These are phyloP conservation scores for Charadrius vociferus DNA, from an alignment of 2,113 vertebrate genomes.

Conservation along the genomic window DNA sequence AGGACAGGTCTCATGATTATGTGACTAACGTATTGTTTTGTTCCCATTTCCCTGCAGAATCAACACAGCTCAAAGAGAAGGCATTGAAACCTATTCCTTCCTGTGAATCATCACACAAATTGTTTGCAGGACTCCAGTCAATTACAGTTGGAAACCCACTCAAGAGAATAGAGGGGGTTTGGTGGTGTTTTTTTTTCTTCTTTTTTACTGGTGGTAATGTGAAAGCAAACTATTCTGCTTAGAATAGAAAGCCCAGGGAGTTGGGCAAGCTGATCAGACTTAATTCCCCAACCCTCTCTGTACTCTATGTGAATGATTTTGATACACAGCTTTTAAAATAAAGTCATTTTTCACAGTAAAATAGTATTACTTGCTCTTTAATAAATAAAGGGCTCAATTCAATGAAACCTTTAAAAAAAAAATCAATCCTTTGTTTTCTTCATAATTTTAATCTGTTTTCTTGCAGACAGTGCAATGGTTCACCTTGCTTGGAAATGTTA, in stretches of 20 bases:
- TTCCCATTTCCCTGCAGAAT: slow-evolving; percentile 6
- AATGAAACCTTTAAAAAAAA: not conserved
- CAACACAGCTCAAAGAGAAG: not conserved
- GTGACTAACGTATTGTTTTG: not conserved
- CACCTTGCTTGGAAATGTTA: rapidly evolving
- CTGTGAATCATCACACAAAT: slow-evolving; percentile 26
- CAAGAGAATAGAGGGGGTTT: not conserved
- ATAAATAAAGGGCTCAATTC: not conserved
- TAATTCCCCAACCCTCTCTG: not conserved
- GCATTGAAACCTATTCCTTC: slow-evolving; percentile 37
- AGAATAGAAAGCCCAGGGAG: not conserved
- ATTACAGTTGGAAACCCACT: not conserved
- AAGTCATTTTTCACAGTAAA: not conserved
- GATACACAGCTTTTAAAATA: not conserved
- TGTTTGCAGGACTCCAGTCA: not conserved
- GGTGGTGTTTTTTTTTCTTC: not conserved
- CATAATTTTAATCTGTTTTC: not conserved
- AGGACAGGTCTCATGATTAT: not conserved
- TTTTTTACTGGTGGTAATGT: not conserved
- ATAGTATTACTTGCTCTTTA: not conserved
- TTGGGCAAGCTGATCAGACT: not conserved
- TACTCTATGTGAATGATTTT: not conserved
- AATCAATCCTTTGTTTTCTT: not conserved
- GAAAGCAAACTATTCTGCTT: not conserved
- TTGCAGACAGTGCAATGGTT: not conserved